A percentile compares a stretch with the other conserved stretches of the same genome.
Evolutionary conservation across 2,113 vertebrate genomes (phyloP).

Genomic region (Poeciliopsis turrubarensis): DNA sequence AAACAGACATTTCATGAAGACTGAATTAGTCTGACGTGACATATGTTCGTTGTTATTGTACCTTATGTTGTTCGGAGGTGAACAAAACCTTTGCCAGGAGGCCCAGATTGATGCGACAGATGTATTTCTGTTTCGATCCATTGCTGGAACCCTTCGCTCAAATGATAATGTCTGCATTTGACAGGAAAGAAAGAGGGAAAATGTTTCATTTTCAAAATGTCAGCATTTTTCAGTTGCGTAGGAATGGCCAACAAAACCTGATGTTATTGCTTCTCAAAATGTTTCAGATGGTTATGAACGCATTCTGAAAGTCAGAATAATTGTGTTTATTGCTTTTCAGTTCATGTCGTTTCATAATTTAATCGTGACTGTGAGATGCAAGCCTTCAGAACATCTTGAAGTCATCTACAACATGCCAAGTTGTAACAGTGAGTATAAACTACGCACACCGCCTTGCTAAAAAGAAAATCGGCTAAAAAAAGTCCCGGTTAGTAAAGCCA

Average conservation of each 20-base stretch:
- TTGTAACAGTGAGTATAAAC: slow-evolving; percentile 41
- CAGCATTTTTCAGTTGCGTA: no score
- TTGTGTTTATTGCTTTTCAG: slow-evolving; percentile 20
- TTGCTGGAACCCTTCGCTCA: not conserved
- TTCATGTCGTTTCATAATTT: fast-evolving
- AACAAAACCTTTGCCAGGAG: no score
- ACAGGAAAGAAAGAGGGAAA: not conserved
- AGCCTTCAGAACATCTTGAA: fast-evolving
- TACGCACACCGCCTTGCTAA: not conserved
- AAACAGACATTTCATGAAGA: no score
- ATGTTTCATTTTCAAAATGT: no score
- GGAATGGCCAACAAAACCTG: not conserved
- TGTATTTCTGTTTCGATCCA: not conserved
- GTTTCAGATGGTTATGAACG: not conserved
- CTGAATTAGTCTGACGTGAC: no score
- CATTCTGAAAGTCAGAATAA: not conserved
- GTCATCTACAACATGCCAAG: fast-evolving
- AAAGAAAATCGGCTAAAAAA: no score
- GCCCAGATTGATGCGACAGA: not conserved
- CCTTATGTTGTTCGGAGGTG: no score
- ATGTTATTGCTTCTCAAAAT: not conserved
- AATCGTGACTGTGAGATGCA: slow-evolving; percentile 8
- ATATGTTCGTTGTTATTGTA: no score
- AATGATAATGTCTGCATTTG: not conserved
- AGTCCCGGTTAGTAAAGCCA: not conserved